Evolutionary conservation across 2,113 vertebrate species (phyloP).

Genomic region (Meleagris gallopavo): DNA sequence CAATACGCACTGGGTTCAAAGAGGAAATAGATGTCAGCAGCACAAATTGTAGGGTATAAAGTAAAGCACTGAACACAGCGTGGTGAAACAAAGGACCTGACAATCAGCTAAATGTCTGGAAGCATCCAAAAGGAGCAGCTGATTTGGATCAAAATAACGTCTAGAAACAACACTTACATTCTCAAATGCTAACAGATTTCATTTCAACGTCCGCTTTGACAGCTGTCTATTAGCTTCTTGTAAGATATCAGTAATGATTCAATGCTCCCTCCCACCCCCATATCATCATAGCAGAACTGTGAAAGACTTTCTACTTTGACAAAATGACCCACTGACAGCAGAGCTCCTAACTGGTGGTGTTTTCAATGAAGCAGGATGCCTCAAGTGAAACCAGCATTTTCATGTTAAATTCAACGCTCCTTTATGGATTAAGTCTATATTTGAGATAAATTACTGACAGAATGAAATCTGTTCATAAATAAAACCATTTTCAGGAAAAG

Average conservation of each 20-base stretch:
- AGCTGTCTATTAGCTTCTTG: not conserved
- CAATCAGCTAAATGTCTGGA: not conserved
- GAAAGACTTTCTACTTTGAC: not conserved
- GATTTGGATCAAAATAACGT: slow-evolving; percentile 31
- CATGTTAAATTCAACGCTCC: not conserved
- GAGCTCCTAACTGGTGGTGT: not conserved
- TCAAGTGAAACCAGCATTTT: not conserved
- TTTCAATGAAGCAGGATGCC: not conserved
- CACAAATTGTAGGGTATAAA: not conserved
- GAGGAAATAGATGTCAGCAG: not conserved
- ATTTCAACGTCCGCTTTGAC: not conserved
- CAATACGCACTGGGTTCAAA: not conserved
- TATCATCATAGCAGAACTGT: not conserved
- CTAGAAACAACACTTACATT: not conserved
- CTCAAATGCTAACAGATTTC: not conserved
- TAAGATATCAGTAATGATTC: not conserved
- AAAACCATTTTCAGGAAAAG: not conserved
- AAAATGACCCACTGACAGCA: not conserved
- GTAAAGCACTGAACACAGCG: accelerated
- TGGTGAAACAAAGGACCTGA: not conserved
- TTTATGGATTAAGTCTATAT: not conserved
- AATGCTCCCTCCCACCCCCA: not conserved
- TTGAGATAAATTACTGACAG: not conserved
- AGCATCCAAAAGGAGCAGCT: slow-evolving; percentile 17
- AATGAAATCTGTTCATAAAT: not conserved